Evolutionary conservation across 2,888 invertebrate genomes (phyloP), one percentile per base, ranked within the genome.

Genomic region (Hydroisotoma schaefferi): DNA sequence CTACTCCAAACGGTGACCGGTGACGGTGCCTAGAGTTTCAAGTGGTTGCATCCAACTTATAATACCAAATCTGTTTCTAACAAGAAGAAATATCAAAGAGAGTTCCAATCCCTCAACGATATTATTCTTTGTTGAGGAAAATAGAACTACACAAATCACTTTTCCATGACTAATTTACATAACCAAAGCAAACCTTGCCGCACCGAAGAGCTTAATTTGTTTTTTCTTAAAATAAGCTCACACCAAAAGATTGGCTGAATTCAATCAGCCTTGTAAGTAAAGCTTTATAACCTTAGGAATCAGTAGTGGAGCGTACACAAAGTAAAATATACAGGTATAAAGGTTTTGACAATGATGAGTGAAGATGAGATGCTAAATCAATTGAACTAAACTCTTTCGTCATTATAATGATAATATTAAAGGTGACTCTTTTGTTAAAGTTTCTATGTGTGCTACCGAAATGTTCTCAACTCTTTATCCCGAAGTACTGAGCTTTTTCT

Each of bases 91-190:
- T n/a, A n/a, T n/a, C n/a, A n/a, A n/a, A n/a, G n/a, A n/a, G n/a
- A n/a, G n/a, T n/a, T n/a, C n/a, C n/a, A 20, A 40, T 40, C n/a
- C 40, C 40, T 40, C 40, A 40, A 33, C n/a, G 20, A 5, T 20
- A 40, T 4, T 10, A 40, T 5, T 4, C 40, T 5, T 40, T 20
- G 40, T 40, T 40, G 40, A 20, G 40, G 20, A 40, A 40, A 40
- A 15, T 18, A 15, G 20, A 40, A 40, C 20, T 40, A 40, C 40
- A 40, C 40, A 40, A 40, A 40, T 40, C 40, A 40, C 40, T 40
- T 40, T 40, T 40, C 40, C 40, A 40, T 40, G 40, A 40, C 40
- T 20, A 40, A 40, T 40, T 40, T 40, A 20, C 40, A 40, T 40
- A 40, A 40, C 40, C 40, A 40, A 40, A 40, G 40, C 40, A 5